phyloP scores from a whole-genome alignment of 2,888 invertebrate genomes.

The Eupithecia insigniata region DNA sequence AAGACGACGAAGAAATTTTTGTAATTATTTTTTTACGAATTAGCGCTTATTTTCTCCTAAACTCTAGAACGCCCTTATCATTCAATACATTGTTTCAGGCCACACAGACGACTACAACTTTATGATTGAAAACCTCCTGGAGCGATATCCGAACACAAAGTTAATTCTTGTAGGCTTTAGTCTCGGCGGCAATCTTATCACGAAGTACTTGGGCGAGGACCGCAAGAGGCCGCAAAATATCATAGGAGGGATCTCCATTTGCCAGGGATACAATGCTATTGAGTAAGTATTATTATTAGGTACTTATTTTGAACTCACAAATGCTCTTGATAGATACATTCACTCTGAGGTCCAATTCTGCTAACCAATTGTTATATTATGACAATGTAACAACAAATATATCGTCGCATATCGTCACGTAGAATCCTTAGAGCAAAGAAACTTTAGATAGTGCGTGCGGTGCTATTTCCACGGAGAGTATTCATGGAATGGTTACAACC shows the following conservation, averaged over 20 bases:
- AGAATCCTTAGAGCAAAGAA: not conserved
- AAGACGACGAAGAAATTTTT: no score
- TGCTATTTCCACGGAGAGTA: not conserved
- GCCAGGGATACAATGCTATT: slow-evolving; percentile 96
- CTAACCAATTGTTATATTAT: not conserved
- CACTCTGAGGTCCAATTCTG: not conserved
- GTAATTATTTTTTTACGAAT: no score
- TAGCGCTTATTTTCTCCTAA: not conserved
- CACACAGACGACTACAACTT: slow-evolving; percentile 94
- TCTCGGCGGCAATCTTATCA: slow-evolving; percentile 95
- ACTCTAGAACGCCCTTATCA: not conserved
- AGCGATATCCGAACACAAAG: slow-evolving; percentile 89
- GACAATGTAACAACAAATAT: no score
- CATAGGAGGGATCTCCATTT: slow-evolving; percentile 95
- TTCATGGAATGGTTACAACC: not conserved
- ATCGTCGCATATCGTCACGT: not conserved
- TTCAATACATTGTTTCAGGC: slow-evolving; percentile 81
- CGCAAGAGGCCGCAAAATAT: slow-evolving; percentile 87
- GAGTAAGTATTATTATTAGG: slow-evolving; percentile 87
- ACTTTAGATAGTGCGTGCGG: not conserved
- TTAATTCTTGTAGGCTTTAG: slow-evolving; percentile 96
- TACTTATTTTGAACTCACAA: not conserved
- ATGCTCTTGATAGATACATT: not conserved
- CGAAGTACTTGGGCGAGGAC: slow-evolving; percentile 96
- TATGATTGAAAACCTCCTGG: slow-evolving; percentile 90